phyloP scores from a whole-genome alignment of 2,113 vertebrate species.

The Phoenicopterus ruber region DNA sequence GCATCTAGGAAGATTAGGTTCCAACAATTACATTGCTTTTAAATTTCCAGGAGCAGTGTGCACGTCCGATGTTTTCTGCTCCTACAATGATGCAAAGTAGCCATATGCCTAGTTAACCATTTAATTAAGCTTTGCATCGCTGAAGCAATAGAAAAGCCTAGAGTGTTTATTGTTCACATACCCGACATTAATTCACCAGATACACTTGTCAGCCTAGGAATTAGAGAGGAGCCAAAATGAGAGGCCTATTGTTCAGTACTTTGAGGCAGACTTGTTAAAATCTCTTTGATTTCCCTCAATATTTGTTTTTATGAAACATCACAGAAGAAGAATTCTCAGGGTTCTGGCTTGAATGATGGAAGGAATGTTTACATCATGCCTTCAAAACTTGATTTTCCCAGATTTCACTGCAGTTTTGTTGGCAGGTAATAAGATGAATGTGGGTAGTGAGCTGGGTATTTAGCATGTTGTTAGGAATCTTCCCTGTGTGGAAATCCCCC shows the following conservation, averaged over 20 bases:
- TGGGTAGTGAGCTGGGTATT: neutral
- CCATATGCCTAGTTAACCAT: conserved; percentile 28
- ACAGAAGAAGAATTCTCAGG: neutral
- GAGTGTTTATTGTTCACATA: conserved; percentile 25
- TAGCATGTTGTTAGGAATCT: neutral
- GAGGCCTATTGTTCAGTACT: neutral
- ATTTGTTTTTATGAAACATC: neutral
- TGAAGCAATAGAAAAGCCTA: conserved; percentile 12
- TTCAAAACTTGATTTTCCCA: neutral
- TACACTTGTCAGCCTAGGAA: conserved; percentile 1
- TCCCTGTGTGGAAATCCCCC: neutral
- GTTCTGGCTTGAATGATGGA: neutral
- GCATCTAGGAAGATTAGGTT: neutral
- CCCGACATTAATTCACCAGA: conserved; percentile 34
- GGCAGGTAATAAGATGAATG: neutral
- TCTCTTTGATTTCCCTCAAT: neutral
- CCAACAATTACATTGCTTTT: neutral
- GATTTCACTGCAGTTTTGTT: neutral
- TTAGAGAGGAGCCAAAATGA: neutral
- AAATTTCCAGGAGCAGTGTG: neutral
- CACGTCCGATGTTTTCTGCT: neutral
- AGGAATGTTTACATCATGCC: neutral
- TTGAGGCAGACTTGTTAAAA: neutral
- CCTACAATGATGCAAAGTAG: conserved; percentile 38
- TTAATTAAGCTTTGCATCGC: conserved; percentile 41